Percentiles rank a stretch among this genome's conserved stretches.
These are phyloP conservation scores for Cromileptes altivelis DNA, from an alignment of 2,113 vertebrate species.

Conservation along the genomic window DNA sequence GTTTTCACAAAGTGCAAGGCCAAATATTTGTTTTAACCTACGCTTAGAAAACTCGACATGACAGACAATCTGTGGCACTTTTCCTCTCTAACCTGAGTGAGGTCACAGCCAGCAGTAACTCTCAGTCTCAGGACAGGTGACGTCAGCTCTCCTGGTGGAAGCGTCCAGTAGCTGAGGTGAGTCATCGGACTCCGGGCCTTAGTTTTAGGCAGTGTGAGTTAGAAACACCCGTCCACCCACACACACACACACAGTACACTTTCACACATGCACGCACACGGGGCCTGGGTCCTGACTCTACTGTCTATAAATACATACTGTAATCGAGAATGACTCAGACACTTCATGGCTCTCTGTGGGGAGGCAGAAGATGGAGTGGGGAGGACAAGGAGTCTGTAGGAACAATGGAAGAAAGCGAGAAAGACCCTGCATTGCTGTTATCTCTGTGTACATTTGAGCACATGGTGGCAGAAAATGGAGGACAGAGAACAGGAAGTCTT, in stretches of 20 bases:
- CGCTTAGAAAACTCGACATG: slow-evolving; percentile 34
- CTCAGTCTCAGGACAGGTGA: slow-evolving; percentile 65
- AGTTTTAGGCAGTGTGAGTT: slow-evolving; percentile 58
- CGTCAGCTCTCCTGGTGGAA: slow-evolving; percentile 63
- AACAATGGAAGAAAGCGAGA: slow-evolving; percentile 44
- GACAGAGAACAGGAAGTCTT: slow-evolving; percentile 43
- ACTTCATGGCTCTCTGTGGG: slow-evolving; percentile 60
- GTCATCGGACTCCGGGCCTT: slow-evolving; percentile 61
- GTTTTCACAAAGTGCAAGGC: slow-evolving; percentile 23
- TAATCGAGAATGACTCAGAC: slow-evolving; percentile 79
- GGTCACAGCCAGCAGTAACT: slow-evolving; percentile 68
- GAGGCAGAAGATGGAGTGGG: slow-evolving; percentile 49
- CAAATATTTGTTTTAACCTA: slow-evolving; percentile 47
- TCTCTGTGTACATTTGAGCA: slow-evolving; percentile 40
- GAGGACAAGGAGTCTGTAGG: slow-evolving; percentile 53
- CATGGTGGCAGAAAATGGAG: slow-evolving; percentile 47
- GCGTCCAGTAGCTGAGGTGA: slow-evolving; percentile 65
- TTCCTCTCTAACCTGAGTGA: slow-evolving; percentile 55
- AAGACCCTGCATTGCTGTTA: slow-evolving; percentile 10
- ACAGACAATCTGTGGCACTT: slow-evolving; percentile 45
- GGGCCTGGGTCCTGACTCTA: slow-evolving; percentile 69
- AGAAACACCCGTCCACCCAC: slow-evolving; percentile 28
- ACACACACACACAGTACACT: slow-evolving; percentile 6
- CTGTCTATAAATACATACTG: slow-evolving; percentile 76
- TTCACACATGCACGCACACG: slow-evolving; percentile 12